Percentiles rank a stretch among this genome's conserved stretches.
phyloP scores from a whole-genome alignment of 2,888 invertebrate genomes.

The Phyllotreta cruciferae region DNA sequence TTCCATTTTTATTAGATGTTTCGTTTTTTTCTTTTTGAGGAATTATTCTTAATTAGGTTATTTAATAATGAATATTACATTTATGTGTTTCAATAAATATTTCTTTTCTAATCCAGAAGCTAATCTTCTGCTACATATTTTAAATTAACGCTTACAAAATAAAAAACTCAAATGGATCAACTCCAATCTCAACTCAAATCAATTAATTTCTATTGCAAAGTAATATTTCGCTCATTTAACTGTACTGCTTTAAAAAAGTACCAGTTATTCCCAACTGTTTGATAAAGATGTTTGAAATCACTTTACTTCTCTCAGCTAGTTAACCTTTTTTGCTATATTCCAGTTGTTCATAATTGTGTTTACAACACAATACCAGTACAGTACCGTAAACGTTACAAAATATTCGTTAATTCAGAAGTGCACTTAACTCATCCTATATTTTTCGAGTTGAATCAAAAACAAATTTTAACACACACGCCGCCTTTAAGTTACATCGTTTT shows the following conservation, averaged over 20 bases:
- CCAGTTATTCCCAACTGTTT: neutral
- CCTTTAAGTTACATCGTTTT: too few relatives aligned
- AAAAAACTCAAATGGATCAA: too few relatives aligned
- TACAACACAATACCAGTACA: conserved; percentile 6
- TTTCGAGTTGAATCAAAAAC: neutral
- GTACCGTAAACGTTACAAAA: conserved; percentile 14
- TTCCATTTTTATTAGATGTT: neutral
- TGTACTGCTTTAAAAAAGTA: neutral
- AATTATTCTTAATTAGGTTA: too few relatives aligned
- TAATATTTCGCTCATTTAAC: neutral
- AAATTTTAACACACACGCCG: neutral
- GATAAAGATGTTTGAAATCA: conserved; percentile 5
- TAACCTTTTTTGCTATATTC: conserved; percentile 5
- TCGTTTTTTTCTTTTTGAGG: too few relatives aligned
- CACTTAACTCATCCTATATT: conserved; percentile 11
- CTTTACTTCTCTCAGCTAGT: conserved; percentile 1
- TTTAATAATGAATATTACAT: too few relatives aligned
- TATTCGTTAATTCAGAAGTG: conserved; percentile 10
- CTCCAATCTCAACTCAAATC: too few relatives aligned
- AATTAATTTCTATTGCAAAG: too few relatives aligned
- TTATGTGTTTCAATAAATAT: too few relatives aligned
- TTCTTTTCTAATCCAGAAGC: too few relatives aligned
- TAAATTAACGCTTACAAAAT: too few relatives aligned
- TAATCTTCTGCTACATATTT: too few relatives aligned
- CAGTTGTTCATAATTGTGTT: conserved; percentile 5